Percentiles rank a stretch among this genome's conserved stretches.
Conservation (phyloP, 2,113 vertebrate genomes). For the Xiphophorus maculatus region DNA sequence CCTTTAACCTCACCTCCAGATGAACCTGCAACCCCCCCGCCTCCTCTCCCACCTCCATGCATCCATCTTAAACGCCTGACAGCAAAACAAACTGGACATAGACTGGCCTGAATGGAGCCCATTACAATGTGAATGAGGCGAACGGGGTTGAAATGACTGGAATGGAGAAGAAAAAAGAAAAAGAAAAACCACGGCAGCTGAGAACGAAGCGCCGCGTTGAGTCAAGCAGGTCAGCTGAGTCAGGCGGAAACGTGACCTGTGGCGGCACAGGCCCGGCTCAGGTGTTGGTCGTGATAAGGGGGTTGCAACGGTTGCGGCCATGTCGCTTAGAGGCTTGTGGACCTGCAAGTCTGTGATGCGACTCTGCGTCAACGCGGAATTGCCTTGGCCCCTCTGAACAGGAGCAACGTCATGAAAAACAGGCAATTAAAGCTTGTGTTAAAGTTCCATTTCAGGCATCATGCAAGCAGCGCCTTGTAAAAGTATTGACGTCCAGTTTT, state of each 20-base stretch:
- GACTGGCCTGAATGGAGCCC: constrained; percentile 69
- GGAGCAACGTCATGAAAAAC: constrained; percentile 59
- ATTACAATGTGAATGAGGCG: constrained; percentile 79
- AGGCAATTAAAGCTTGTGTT: constrained; percentile 44
- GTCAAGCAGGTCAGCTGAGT: constrained; percentile 63
- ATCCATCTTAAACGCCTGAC: constrained; percentile 73
- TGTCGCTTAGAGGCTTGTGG: constrained; percentile 25
- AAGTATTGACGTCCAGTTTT: constrained; percentile 4
- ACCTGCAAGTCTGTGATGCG: constrained; percentile 57
- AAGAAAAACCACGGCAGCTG: constrained; percentile 35
- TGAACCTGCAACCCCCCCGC: constrained; percentile 69
- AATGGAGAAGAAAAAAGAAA: constrained; percentile 30
- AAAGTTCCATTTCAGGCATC: constrained; percentile 20
- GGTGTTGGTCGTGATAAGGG: constrained; percentile 41
- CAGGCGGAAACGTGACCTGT: constrained; percentile 57
- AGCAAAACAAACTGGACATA: constrained; percentile 79
- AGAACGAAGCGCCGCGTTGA: constrained; percentile 35
- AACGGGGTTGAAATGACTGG: constrained; percentile 70
- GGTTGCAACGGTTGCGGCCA: constrained; percentile 36
- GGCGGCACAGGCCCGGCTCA: constrained; percentile 35
- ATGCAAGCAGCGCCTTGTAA: constrained; percentile 9
- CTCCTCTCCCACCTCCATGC: constrained; percentile 68
- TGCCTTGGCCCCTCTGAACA: constrained; percentile 62
- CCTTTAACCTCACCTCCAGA: constrained; percentile 75
- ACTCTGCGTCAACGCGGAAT: constrained; percentile 46